Evolutionary conservation across 2,888 invertebrate species (phyloP).

Genomic region (Hypomecis punctinalis): DNA sequence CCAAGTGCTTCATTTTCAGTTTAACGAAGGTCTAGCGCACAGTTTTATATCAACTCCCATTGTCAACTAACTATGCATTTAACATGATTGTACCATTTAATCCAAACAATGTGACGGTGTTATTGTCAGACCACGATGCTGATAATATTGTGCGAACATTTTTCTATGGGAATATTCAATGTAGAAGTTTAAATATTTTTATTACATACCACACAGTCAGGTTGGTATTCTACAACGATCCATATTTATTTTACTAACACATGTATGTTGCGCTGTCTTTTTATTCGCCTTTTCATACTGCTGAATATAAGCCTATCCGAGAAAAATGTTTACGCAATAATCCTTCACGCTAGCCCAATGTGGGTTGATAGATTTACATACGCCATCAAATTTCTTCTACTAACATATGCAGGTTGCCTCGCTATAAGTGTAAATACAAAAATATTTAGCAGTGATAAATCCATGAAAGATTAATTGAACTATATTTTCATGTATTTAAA

Average conservation of each 20-base stretch:
- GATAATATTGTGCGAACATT: conserved; percentile 39
- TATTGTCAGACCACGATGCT: conserved; percentile 41
- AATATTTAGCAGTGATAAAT: too few relatives aligned
- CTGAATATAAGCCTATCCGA: too few relatives aligned
- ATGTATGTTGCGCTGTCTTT: too few relatives aligned
- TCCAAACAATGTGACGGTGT: conserved; percentile 44
- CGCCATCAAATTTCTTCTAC: too few relatives aligned
- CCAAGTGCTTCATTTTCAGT: neutral
- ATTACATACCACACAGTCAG: neutral
- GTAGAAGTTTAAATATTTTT: conserved; percentile 17
- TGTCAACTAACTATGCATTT: conserved; percentile 56
- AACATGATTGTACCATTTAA: conserved; percentile 47
- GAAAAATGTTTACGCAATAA: too few relatives aligned
- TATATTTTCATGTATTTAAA: too few relatives aligned
- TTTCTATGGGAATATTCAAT: conserved; percentile 31
- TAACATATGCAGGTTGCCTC: too few relatives aligned
- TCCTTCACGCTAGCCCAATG: too few relatives aligned
- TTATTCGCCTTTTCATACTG: too few relatives aligned
- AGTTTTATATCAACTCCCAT: conserved; percentile 53
- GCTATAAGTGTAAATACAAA: too few relatives aligned
- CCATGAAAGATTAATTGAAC: too few relatives aligned
- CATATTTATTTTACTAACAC: neutral
- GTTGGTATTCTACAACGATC: neutral
- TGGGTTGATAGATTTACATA: too few relatives aligned
- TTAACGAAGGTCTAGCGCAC: conserved; percentile 25